Evolutionary conservation across 2,888 invertebrate species (phyloP).

Genomic region (Smittia aterrima): DNA sequence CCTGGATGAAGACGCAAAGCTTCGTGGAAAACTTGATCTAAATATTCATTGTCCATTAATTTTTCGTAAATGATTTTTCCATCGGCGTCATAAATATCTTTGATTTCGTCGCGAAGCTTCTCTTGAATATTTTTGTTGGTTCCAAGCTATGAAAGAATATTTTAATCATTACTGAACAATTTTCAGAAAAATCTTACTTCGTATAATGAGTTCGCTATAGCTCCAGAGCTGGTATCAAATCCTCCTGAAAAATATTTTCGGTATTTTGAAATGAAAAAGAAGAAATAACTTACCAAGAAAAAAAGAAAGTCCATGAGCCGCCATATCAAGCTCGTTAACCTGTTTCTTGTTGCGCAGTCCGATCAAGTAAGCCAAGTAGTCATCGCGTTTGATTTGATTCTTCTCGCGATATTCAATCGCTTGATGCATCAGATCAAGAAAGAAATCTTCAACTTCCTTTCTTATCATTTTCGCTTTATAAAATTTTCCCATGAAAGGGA

Average conservation of each 20-base stretch:
- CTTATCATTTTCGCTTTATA: slow-evolving; percentile 43
- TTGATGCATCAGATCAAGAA: slow-evolving; percentile 43
- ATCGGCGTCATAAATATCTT: slow-evolving; percentile 43
- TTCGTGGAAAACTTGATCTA: too few species aligned
- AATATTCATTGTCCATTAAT: too few species aligned
- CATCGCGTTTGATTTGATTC: slow-evolving; percentile 45
- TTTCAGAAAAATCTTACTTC: slow-evolving; percentile 40
- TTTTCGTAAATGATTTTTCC: slow-evolving; percentile 45
- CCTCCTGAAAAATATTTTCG: too few species aligned
- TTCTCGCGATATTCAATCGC: slow-evolving; percentile 43
- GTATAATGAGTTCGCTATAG: slow-evolving; percentile 45
- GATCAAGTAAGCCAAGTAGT: slow-evolving; percentile 46
- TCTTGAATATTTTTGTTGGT: too few species aligned
- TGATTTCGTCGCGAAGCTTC: slow-evolving; percentile 47
- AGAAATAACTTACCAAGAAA: too few species aligned
- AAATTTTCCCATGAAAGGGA: slow-evolving; percentile 44
- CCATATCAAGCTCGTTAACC: slow-evolving; percentile 46
- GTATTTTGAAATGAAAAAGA: too few species aligned
- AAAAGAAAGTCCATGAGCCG: slow-evolving; percentile 46
- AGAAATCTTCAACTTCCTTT: slow-evolving; percentile 43
- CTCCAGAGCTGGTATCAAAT: slow-evolving; percentile 48
- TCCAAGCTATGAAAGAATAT: too few species aligned
- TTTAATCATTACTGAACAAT: not conserved
- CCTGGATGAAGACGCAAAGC: slow-evolving; percentile 24
- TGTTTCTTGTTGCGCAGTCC: slow-evolving; percentile 45